Evolutionary conservation across 2,113 vertebrate genomes (phyloP).

Genomic region (Madoqua kirkii): DNA sequence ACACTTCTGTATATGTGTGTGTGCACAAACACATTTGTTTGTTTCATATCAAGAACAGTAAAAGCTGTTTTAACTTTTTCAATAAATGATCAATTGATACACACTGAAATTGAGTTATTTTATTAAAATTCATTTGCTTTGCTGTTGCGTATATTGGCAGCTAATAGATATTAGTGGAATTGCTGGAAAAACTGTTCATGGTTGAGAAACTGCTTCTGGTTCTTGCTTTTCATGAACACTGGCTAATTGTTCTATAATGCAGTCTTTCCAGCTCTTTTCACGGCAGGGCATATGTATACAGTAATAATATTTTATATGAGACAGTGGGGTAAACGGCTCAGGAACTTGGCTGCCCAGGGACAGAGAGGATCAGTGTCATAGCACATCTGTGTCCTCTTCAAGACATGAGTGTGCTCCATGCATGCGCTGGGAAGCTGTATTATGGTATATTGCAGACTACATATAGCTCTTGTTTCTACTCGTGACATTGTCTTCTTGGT

Average conservation of each 20-base stretch:
- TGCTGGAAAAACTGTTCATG: not conserved
- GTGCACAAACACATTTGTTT: not conserved
- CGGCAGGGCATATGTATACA: not conserved
- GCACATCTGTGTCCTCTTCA: not conserved
- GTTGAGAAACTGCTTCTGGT: not conserved
- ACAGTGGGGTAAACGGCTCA: not conserved
- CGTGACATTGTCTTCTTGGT: not conserved
- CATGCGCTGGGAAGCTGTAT: not conserved
- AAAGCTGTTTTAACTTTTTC: not conserved
- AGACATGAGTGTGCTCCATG: rapidly evolving
- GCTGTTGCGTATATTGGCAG: not conserved
- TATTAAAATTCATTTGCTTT: not conserved
- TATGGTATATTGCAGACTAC: not conserved
- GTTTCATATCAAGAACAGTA: not conserved
- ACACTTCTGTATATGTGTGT: not conserved
- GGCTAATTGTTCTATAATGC: not conserved
- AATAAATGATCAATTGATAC: not conserved
- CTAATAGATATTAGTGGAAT: not conserved
- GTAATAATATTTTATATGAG: not conserved
- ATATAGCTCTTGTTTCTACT: not conserved
- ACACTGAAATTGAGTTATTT: not conserved
- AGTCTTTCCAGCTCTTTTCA: not conserved
- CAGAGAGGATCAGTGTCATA: not conserved
- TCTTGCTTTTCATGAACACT: not conserved
- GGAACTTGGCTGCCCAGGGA: not conserved